phyloP scores from a whole-genome alignment of 2,113 vertebrate genomes.

The Geococcyx californianus region DNA sequence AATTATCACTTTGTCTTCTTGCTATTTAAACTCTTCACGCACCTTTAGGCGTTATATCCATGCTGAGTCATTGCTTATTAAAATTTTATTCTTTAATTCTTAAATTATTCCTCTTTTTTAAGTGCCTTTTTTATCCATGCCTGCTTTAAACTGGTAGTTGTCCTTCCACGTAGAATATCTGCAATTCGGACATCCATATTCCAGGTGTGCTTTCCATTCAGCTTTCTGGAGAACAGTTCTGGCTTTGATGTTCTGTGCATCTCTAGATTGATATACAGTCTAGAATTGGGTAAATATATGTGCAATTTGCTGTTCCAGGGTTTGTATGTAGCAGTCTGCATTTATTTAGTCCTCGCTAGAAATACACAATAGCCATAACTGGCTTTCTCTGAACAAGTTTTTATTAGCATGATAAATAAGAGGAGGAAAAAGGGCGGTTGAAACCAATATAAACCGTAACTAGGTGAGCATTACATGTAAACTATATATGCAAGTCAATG shows the following conservation, averaged over 20 bases:
- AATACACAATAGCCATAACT: background rate
- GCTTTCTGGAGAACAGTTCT: background rate
- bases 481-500: background rate
- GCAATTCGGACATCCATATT: accelerated
- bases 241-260: background rate
- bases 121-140: background rate
- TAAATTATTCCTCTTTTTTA: background rate
- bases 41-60: background rate
- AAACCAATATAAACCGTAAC: background rate
- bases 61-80: background rate
- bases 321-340: background rate
- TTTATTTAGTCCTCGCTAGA: background rate
- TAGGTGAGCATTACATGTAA: background rate
- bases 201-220: background rate
- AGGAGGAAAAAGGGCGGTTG: background rate
- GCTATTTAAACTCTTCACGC: background rate
- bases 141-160: background rate
- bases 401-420: background rate
- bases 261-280: background rate
- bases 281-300: background rate
- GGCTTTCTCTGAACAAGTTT: background rate
- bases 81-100: background rate
- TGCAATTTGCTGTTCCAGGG: background rate
- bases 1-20: background rate
- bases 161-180: background rate